phyloP scores from a whole-genome alignment of 1,140 invertebrate species.

The Drosophila leontia region DNA sequence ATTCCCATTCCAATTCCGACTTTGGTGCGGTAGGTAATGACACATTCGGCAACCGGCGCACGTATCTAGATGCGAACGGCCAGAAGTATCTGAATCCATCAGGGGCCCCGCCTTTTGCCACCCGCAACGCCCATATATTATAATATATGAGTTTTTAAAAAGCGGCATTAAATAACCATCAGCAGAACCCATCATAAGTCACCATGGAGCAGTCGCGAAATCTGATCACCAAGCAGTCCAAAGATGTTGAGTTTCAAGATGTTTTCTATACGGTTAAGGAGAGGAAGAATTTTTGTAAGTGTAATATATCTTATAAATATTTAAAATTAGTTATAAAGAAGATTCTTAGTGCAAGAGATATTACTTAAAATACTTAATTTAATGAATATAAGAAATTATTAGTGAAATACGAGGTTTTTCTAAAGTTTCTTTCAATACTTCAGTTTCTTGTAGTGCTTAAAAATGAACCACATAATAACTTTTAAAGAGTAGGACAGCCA shows the following conservation, averaged over 20 bases:
- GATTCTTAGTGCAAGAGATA: neutral
- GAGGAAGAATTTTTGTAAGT: constrained; percentile 76
- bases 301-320: neutral
- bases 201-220: constrained; percentile 69
- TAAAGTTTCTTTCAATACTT: neutral
- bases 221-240: constrained; percentile 68
- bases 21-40: constrained; percentile 63
- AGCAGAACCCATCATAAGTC: constrained; percentile 20
- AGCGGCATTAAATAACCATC: constrained; percentile 54
- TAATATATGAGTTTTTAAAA: constrained; percentile 37
- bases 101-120: constrained; percentile 26
- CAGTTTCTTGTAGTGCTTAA: neutral
- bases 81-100: constrained; percentile 39
- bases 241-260: constrained; percentile 84
- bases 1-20: constrained; percentile 45
- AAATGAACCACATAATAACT: too few relatives aligned
- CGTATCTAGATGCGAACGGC: constrained; percentile 43
- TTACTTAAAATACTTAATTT: neutral
- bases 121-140: constrained; percentile 18
- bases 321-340: neutral
- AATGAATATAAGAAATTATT: neutral
- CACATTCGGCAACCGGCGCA: constrained; percentile 62
- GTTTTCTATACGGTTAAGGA: constrained; percentile 78
- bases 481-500: too few relatives aligned
- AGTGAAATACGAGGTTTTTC: neutral